Evolutionary conservation across 2,888 invertebrate genomes (phyloP).

Genomic region (Scaptomyza cyrtandrae): DNA sequence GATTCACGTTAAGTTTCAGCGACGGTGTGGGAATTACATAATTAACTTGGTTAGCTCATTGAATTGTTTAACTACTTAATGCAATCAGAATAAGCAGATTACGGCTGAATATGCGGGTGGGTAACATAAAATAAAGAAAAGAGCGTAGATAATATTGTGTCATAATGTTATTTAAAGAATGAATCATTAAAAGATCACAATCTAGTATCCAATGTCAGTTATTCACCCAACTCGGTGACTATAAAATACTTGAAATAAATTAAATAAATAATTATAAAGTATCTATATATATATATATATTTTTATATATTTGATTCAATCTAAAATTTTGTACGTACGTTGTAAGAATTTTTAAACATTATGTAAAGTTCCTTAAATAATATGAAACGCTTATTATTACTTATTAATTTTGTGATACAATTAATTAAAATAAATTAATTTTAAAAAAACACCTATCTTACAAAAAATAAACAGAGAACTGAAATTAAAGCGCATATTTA

Average conservation of each 20-base stretch:
- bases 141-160: background rate
- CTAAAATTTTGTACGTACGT: no score
- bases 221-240: no score
- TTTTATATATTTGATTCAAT: no score
- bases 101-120: constrained; percentile 22
- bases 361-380: no score
- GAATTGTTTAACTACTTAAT: constrained; percentile 23
- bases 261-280: no score
- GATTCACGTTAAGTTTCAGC: constrained; percentile 20
- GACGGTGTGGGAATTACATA: constrained; percentile 36
- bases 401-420: no score
- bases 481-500: background rate
- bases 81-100: constrained; percentile 23
- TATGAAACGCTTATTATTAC: no score
- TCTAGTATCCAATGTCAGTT: no score
- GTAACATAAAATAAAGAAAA: constrained; percentile 4
- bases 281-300: no score
- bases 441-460: no score
- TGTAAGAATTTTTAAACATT: no score
- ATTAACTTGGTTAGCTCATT: constrained; percentile 21
- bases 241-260: no score
- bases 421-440: background rate
- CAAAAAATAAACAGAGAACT: background rate
- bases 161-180: background rate
- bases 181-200: background rate